Evolutionary conservation across 2,797 vertebrate genomes (phyloP).

Genomic region (Iguana delicatissima): DNA sequence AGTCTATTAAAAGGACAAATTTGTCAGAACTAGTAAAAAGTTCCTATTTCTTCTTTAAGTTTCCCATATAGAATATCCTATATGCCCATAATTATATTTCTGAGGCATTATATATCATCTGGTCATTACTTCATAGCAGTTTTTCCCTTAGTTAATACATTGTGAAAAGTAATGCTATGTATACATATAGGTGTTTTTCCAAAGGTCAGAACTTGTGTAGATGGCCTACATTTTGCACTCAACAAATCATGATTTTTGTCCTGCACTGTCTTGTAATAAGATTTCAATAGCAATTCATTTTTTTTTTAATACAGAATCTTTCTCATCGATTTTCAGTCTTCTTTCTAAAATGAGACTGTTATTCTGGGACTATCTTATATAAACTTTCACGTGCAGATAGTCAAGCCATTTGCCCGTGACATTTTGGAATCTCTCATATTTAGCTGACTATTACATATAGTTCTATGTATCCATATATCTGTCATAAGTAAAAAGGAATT

Average conservation of each 20-base stretch:
- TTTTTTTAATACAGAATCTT: not conserved
- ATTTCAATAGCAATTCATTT: conserved; percentile 1
- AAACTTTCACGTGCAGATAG: not conserved
- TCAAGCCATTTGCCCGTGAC: too few species aligned
- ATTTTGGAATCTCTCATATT: not conserved
- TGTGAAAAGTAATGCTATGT: not conserved
- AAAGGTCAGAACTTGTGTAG: not conserved
- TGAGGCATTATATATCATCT: conserved; percentile 19
- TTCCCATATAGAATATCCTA: not conserved
- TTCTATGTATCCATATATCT: not conserved
- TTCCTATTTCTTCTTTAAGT: not conserved
- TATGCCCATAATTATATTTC: not conserved
- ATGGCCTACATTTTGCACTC: conserved; percentile 1
- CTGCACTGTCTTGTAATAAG: not conserved
- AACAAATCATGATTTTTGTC: conserved; percentile 4
- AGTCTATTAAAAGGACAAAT: not conserved
- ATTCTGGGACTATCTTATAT: not conserved
- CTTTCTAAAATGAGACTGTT: not conserved
- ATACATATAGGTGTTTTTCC: not conserved
- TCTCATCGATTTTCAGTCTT: not conserved
- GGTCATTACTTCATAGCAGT: not conserved
- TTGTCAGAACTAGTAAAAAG: not conserved
- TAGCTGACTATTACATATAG: not conserved
- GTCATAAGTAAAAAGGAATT: not conserved
- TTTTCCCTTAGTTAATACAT: not conserved